Percentiles rank a stretch among this genome's conserved stretches.
Evolutionary conservation across 2,113 vertebrate genomes (phyloP).

Genomic region (Brachyistius frenatus): DNA sequence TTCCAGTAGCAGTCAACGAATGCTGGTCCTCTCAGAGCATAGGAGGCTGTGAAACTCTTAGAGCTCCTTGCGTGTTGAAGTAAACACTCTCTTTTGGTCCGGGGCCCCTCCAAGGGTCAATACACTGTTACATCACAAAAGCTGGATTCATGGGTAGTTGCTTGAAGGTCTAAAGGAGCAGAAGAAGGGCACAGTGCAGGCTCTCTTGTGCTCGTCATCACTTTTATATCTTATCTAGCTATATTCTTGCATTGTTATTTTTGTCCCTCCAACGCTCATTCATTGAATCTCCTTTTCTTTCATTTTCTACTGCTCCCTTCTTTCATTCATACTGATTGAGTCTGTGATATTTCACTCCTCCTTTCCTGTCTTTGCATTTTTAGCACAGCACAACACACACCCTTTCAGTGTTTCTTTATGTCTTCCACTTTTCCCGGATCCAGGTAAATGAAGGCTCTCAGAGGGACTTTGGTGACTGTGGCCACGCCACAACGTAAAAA

Average conservation of each 20-base stretch:
- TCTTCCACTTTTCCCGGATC: slow-evolving; percentile 45
- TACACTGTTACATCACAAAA: slow-evolving; percentile 80
- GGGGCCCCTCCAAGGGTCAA: slow-evolving; percentile 78
- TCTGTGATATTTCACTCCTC: slow-evolving; percentile 12
- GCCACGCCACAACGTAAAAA: slow-evolving; percentile 26
- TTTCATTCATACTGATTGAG: slow-evolving; percentile 43
- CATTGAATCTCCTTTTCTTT: slow-evolving; percentile 44
- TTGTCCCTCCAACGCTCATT: slow-evolving; percentile 51
- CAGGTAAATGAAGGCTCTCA: slow-evolving; percentile 69
- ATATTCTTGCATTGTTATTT: slow-evolving; percentile 22
- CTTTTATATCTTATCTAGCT: slow-evolving; percentile 30
- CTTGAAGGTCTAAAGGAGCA: slow-evolving; percentile 52
- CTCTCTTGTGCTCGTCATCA: slow-evolving; percentile 51
- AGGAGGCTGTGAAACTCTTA: slow-evolving; percentile 61
- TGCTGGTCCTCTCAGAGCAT: slow-evolving; percentile 49
- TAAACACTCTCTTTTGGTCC: slow-evolving; percentile 75
- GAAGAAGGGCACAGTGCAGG: slow-evolving; percentile 51
- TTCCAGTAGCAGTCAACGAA: slow-evolving; percentile 67
- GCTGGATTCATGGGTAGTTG: slow-evolving; percentile 73
- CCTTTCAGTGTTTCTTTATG: slow-evolving; percentile 15
- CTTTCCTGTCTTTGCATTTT: slow-evolving; percentile 45
- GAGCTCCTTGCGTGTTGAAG: slow-evolving; percentile 69
- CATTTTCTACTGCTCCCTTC: slow-evolving; percentile 19
- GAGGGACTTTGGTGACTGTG: slow-evolving; percentile 36
- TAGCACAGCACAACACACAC: slow-evolving; percentile 22